Percentiles rank a stretch among this genome's conserved stretches.
phyloP scores from a whole-genome alignment of 2,113 vertebrate species.

The Crypturellus undulatus region DNA sequence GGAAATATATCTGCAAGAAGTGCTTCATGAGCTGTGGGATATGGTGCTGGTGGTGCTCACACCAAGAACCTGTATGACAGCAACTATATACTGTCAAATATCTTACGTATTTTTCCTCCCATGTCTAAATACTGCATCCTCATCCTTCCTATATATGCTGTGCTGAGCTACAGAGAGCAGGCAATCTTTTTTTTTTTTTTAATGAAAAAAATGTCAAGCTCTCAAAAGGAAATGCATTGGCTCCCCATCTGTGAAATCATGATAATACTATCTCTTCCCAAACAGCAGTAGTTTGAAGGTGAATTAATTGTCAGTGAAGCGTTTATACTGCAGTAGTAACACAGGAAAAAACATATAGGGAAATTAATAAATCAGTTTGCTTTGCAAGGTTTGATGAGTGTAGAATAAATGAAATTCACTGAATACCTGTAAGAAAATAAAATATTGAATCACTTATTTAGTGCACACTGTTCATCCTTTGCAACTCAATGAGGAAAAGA shows the following conservation, averaged over 20 bases:
- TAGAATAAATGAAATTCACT: not conserved
- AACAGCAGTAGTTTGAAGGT: not conserved
- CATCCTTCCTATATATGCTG: not conserved
- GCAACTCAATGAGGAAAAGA: not conserved
- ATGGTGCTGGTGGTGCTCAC: too few species aligned
- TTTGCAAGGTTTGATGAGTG: not conserved
- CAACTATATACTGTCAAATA: not conserved
- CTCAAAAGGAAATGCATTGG: not conserved
- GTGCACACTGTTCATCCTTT: not conserved
- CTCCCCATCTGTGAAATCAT: not conserved
- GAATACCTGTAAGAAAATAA: not conserved
- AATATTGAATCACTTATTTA: not conserved
- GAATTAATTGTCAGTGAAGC: not conserved
- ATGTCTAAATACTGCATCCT: not conserved
- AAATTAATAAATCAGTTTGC: not conserved
- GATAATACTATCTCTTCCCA: not conserved
- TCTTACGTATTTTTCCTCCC: not conserved
- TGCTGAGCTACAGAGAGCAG: not conserved
- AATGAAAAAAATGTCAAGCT: not conserved
- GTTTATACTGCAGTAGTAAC: not conserved
- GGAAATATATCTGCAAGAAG: not conserved
- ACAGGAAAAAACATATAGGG: not conserved
- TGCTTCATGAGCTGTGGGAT: not conserved
- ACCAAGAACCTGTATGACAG: not conserved
- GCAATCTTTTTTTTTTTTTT: not conserved